Evolutionary conservation across 2,113 vertebrate species (phyloP).

Genomic region (Xiphophorus maculatus): DNA sequence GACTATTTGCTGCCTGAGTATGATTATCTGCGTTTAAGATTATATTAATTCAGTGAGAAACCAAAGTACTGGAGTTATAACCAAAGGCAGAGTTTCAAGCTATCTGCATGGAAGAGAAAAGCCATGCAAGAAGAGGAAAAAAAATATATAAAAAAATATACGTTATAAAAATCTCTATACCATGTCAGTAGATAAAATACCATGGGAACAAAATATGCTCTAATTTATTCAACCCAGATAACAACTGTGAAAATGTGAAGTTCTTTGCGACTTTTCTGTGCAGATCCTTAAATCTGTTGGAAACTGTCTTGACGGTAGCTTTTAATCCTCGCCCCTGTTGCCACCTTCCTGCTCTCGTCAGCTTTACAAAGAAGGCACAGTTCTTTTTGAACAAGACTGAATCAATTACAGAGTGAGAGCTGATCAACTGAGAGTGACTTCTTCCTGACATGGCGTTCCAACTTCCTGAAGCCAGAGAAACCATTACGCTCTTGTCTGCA

Average conservation of each 20-base stretch:
- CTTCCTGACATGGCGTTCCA: constrained; percentile 10
- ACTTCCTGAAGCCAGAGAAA: constrained; percentile 15
- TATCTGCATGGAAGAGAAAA: neutral
- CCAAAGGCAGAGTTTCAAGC: neutral
- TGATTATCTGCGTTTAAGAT: neutral
- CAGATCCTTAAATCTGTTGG: neutral
- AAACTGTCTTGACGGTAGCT: constrained; percentile 3
- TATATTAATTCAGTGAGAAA: neutral
- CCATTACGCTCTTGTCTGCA: neutral
- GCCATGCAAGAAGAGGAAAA: neutral
- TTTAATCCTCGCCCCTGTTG: constrained; percentile 3
- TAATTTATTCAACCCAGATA: neutral
- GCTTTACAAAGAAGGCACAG: constrained; percentile 7
- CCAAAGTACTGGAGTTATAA: neutral
- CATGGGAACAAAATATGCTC: neutral
- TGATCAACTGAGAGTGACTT: constrained; percentile 1
- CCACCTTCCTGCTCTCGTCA: constrained; percentile 16
- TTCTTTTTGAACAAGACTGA: constrained; percentile 24
- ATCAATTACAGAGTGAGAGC: constrained; percentile 11
- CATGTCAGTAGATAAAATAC: neutral
- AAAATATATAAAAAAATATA: neutral
- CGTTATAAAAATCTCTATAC: neutral
- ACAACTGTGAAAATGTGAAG: neutral
- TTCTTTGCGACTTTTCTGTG: neutral
- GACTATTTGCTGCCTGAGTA: too few relatives aligned